phyloP scores from a whole-genome alignment of 2,888 invertebrate species.

The Herminia tarsipennalis region DNA sequence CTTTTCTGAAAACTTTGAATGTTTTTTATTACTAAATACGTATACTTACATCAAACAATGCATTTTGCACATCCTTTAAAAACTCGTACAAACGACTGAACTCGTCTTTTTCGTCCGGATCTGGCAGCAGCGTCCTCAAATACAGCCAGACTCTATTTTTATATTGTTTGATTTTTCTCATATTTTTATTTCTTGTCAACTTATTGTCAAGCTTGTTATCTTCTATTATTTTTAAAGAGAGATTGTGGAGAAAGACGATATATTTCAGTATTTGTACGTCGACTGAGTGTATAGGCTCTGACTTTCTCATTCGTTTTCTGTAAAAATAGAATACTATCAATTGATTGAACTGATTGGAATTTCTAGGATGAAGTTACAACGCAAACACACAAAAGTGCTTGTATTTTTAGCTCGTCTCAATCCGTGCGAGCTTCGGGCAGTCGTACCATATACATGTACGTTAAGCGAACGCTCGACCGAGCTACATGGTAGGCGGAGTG shows the following conservation, averaged over 20 bases:
- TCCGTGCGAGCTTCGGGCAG: no score
- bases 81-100: conserved; percentile 43
- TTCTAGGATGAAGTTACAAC: no score
- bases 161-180: conserved; percentile 16
- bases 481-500: no score
- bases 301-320: not conserved
- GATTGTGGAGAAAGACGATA: conserved; percentile 46
- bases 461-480: no score
- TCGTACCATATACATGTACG: no score
- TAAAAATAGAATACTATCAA: no score
- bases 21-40: no score
- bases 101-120: conserved; percentile 1
- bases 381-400: no score
- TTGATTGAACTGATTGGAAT: no score
- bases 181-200: conserved; percentile 37
- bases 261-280: conserved; percentile 65
- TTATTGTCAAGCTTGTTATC: not conserved
- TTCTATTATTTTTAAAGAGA: conserved; percentile 24
- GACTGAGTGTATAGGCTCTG: conserved; percentile 44
- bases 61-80: conserved; percentile 42
- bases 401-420: no score
- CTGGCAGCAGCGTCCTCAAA: conserved; percentile 12
- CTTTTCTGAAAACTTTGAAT: no score
- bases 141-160: conserved; percentile 42
- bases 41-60: conserved; percentile 60